These are phyloP conservation scores for Psettodes erumei DNA, from an alignment of 2,113 vertebrate species.

Conservation along the genomic window DNA sequence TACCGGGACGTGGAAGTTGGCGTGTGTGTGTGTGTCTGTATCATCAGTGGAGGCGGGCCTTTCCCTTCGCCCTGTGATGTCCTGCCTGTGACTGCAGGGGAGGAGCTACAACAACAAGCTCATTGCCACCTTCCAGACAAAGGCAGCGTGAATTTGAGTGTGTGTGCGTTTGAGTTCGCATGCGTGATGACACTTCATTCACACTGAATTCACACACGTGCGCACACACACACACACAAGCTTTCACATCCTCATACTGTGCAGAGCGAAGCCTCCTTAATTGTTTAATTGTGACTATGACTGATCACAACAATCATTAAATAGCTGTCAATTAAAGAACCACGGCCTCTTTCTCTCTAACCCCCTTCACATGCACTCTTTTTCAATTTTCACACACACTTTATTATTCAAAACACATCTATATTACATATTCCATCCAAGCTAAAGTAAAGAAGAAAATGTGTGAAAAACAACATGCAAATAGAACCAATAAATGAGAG, in stretches of 20 bases:
- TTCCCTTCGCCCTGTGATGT: conserved; percentile 48
- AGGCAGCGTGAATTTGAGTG: conserved; percentile 54
- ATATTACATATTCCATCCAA: background rate
- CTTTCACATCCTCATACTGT: background rate
- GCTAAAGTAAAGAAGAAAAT: background rate
- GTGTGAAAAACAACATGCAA: background rate
- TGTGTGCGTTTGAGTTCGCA: conserved; percentile 11
- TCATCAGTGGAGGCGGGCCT: conserved; percentile 46
- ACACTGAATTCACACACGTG: conserved; percentile 1
- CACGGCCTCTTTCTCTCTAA: background rate
- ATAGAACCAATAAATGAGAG: background rate
- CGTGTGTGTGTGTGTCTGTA: conserved; percentile 19
- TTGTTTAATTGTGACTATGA: conserved; percentile 2
- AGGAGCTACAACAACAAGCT: conserved; percentile 67
- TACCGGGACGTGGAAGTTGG: conserved; percentile 17
- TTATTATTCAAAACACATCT: background rate
- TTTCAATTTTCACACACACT: background rate
- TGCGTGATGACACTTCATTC: conserved; percentile 51
- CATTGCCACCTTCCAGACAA: conserved; percentile 76
- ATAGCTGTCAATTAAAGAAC: conserved; percentile 1
- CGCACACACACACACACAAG: background rate
- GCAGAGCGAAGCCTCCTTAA: conserved; percentile 5
- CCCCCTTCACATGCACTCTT: background rate
- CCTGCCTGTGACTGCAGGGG: conserved; percentile 73
- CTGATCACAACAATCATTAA: background rate